phyloP scores from a whole-genome alignment of 2,113 vertebrate species.

The Xyrauchen texanus region DNA sequence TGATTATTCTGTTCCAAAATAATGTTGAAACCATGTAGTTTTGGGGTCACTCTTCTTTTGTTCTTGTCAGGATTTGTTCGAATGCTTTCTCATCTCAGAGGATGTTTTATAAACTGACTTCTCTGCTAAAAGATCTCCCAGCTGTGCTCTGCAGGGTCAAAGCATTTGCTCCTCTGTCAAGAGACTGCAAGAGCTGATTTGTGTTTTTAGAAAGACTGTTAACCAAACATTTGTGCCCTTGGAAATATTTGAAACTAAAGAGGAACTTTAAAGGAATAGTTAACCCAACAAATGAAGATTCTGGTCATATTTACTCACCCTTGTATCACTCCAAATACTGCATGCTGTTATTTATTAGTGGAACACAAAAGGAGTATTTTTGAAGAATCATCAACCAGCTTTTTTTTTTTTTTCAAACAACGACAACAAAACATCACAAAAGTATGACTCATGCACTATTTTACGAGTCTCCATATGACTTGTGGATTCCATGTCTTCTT shows the following conservation, averaged over 20 bases:
- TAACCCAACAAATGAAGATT: too few species aligned
- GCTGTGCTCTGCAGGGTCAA: conserved; percentile 29
- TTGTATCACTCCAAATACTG: too few species aligned
- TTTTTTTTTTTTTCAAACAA: too few species aligned
- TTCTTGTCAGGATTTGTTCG: conserved; percentile 17
- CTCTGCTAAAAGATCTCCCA: conserved; percentile 20
- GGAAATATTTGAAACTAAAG: not conserved
- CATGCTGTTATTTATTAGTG: too few species aligned
- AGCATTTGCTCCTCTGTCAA: conserved; percentile 1
- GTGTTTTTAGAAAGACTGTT: not conserved
- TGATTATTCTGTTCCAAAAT: not conserved
- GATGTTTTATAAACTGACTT: not conserved
- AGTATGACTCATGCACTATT: too few species aligned
- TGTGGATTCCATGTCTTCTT: too few species aligned
- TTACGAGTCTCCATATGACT: too few species aligned
- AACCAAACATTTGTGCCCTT: not conserved
- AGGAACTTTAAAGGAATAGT: not conserved
- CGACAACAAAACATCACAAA: too few species aligned
- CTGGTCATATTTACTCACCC: too few species aligned
- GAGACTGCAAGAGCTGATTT: conserved; percentile 19
- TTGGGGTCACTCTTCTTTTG: not conserved
- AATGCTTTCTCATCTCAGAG: not conserved
- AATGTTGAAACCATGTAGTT: not conserved
- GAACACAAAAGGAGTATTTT: too few species aligned
- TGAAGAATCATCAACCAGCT: too few species aligned